Evolutionary conservation across 2,888 invertebrate genomes (phyloP).

Genomic region (Cryptocephalus primarius): DNA sequence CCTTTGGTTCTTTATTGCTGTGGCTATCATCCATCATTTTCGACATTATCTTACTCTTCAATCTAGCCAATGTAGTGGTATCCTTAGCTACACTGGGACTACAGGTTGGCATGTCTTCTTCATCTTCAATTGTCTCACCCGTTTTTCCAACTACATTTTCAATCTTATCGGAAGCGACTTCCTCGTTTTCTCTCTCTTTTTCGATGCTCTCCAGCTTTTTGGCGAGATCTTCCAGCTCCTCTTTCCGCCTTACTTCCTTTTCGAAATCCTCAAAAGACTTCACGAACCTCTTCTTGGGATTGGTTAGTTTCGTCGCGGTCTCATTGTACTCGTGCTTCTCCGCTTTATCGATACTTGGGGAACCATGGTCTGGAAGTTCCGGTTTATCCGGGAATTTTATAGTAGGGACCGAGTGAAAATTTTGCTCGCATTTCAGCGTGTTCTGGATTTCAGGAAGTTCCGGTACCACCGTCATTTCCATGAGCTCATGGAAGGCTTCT

Average conservation of each 20-base stretch:
- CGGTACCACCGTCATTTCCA: conserved; percentile 50
- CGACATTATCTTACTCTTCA: conserved; percentile 28
- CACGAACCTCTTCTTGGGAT: conserved; percentile 35
- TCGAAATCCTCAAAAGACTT: conserved; percentile 36
- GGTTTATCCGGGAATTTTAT: conserved; percentile 33
- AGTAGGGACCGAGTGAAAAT: conserved; percentile 33
- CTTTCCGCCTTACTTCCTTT: conserved; percentile 12
- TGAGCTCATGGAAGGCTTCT: conserved; percentile 48
- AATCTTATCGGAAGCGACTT: neutral
- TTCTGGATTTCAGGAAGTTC: conserved; percentile 45
- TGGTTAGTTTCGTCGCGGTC: conserved; percentile 27
- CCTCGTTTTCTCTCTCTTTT: neutral
- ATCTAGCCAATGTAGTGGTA: neutral
- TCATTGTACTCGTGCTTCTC: conserved; percentile 11
- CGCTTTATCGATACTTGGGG: neutral
- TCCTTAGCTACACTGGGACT: neutral
- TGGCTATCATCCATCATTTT: conserved; percentile 22
- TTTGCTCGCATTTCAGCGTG: conserved; percentile 29
- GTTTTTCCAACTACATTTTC: neutral
- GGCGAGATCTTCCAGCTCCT: conserved; percentile 5
- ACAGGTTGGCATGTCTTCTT: neutral
- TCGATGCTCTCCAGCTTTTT: neutral
- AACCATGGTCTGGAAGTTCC: conserved; percentile 6
- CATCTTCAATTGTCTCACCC: neutral
- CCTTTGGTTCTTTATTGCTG: conserved; percentile 9